Percentiles rank a stretch among this genome's conserved stretches.
These are phyloP conservation scores for Osmerus mordax DNA, from an alignment of 2,113 vertebrate species.

Conservation along the genomic window DNA sequence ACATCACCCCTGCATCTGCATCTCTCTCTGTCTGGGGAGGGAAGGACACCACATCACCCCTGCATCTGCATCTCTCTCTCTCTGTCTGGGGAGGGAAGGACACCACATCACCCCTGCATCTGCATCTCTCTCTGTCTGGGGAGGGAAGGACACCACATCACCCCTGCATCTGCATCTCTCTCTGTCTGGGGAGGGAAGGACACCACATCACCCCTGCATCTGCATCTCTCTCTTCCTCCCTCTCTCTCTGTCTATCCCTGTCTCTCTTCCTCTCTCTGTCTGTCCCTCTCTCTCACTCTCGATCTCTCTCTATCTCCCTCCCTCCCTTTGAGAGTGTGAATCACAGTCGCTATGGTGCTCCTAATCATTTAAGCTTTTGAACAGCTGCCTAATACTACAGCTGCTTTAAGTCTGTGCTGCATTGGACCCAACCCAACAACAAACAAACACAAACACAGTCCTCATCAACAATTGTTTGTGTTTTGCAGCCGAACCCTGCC, in stretches of 20 bases:
- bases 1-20: background rate
- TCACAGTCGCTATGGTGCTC: background rate
- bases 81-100: background rate
- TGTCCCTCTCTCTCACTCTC: background rate
- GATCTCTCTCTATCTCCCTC: background rate
- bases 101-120: background rate
- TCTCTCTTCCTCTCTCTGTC: background rate
- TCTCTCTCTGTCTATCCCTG: background rate
- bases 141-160: background rate
- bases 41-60: background rate
- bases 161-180: background rate
- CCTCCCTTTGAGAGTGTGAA: background rate
- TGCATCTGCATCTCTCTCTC: background rate
- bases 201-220: background rate
- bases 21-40: background rate
- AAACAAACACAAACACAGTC: background rate
- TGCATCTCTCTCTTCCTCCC: background rate
- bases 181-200: background rate
- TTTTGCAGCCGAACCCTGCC: too few relatives aligned
- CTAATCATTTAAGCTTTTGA: conserved; percentile 5
- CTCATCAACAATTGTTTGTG: too few relatives aligned
- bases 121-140: background rate
- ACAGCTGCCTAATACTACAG: background rate
- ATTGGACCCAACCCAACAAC: background rate
- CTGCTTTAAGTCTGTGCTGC: background rate